Evolutionary conservation across 1,140 invertebrate species (phyloP).

Genomic region (Chelonus insularis): DNA sequence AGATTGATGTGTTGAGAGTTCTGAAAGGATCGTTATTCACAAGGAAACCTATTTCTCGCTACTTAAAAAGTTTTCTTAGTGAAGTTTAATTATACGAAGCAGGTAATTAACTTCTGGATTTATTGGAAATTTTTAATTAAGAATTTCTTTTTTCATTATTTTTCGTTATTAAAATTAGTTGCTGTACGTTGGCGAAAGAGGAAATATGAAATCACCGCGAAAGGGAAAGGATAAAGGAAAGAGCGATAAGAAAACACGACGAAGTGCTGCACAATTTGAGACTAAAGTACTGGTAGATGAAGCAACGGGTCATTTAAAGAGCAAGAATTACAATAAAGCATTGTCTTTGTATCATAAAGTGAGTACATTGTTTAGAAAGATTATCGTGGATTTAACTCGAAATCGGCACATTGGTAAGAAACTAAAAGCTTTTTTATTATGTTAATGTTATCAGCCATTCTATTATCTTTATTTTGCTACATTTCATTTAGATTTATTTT

Average conservation of each 20-base stretch:
- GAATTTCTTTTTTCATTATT: neutral
- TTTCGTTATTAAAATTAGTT: neutral
- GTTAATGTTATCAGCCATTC: too few relatives aligned
- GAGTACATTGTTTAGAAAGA: slow-evolving; percentile 35
- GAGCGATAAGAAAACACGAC: slow-evolving; percentile 15
- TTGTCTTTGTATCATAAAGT: slow-evolving; percentile 70
- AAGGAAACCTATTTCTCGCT: slow-evolving; percentile 1
- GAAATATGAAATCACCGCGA: slow-evolving; percentile 14
- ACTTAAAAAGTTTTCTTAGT: neutral
- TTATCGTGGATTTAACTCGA: too few relatives aligned
- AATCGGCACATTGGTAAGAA: too few relatives aligned
- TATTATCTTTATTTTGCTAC: too few relatives aligned
- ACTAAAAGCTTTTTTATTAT: too few relatives aligned
- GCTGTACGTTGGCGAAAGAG: neutral
- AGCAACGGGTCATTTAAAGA: slow-evolving; percentile 71
- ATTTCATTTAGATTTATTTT: too few relatives aligned
- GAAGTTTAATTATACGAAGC: too few relatives aligned
- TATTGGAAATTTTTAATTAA: too few relatives aligned
- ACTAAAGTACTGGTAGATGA: slow-evolving; percentile 70
- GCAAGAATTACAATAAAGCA: slow-evolving; percentile 69
- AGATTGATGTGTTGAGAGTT: slow-evolving; percentile 16
- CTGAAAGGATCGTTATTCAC: neutral
- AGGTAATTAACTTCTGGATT: too few relatives aligned
- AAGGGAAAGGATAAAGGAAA: slow-evolving; percentile 24
- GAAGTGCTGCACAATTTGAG: slow-evolving; percentile 29